These are phyloP conservation scores for Phrynocephalus guinanensis DNA, from an alignment of 2,797 vertebrate genomes.

Conservation along the genomic window DNA sequence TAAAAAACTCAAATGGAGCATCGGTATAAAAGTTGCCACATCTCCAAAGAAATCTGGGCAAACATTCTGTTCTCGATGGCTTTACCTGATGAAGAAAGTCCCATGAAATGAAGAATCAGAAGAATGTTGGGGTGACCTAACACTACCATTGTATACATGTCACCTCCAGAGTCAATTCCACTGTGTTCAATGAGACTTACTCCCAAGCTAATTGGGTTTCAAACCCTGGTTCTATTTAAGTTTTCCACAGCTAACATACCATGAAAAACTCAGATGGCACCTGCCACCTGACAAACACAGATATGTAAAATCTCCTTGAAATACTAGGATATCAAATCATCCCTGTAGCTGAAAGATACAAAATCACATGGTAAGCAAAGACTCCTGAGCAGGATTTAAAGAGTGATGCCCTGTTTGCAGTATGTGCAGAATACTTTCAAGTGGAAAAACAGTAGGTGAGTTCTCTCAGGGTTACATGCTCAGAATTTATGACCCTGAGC, in stretches of 20 bases:
- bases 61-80: too few relatives aligned
- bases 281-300: neutral
- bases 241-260: neutral
- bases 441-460: slow-evolving; percentile 37
- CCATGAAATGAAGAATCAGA: neutral
- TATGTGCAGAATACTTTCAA: neutral
- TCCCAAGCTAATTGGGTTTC: neutral
- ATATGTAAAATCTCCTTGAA: neutral
- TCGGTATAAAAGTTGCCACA: too few relatives aligned
- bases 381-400: slow-evolving; percentile 24
- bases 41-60: too few relatives aligned
- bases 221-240: neutral
- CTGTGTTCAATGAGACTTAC: neutral
- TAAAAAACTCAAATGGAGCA: too few relatives aligned
- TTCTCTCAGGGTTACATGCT: neutral
- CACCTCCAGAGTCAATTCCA: neutral
- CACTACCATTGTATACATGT: neutral
- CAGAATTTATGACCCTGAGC: slow-evolving; percentile 41
- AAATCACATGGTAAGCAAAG: slow-evolving; percentile 16
- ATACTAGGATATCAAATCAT: neutral
- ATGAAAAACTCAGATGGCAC: neutral
- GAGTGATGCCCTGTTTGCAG: slow-evolving; percentile 38
- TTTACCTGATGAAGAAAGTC: neutral
- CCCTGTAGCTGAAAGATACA: neutral
- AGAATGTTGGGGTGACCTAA: neutral